Conservation (phyloP, 2,888 invertebrate genomes). For the Hyalella azteca region DNA sequence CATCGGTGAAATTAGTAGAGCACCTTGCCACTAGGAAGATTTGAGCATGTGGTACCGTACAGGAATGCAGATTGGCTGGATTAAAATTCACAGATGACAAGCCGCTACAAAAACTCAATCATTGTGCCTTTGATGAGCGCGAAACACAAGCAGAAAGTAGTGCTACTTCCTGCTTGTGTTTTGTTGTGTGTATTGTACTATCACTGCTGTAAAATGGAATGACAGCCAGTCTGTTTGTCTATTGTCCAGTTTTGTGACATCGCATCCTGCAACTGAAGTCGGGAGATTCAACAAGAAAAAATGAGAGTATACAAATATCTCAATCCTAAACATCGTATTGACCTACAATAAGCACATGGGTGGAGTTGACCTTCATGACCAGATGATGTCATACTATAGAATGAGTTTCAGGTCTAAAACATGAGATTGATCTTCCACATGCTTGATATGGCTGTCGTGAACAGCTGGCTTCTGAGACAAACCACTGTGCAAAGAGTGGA, state of each 20-base stretch:
- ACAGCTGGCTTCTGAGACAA: background rate
- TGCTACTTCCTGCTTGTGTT: too few relatives aligned
- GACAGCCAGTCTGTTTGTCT: background rate
- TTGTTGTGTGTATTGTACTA: too few relatives aligned
- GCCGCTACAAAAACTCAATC: background rate
- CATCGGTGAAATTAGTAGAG: background rate
- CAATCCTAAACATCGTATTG: constrained; percentile 40
- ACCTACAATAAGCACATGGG: constrained; percentile 49
- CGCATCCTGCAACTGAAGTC: constrained; percentile 6
- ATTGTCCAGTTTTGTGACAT: background rate
- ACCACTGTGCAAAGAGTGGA: background rate
- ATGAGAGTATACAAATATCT: too few relatives aligned
- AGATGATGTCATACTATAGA: constrained; percentile 39
- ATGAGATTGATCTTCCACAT: constrained; percentile 26
- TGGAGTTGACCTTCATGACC: constrained; percentile 51
- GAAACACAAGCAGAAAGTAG: background rate
- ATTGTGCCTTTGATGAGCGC: background rate
- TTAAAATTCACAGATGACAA: background rate
- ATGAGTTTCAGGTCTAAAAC: constrained; percentile 10
- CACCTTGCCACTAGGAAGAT: background rate
- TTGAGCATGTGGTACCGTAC: too few relatives aligned
- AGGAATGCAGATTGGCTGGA: background rate
- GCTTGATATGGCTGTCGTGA: constrained; percentile 24
- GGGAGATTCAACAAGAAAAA: constrained; percentile 28
- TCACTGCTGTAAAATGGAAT: background rate